These are phyloP conservation scores for Elegia similella DNA, from an alignment of 2,888 invertebrate species.

Conservation along the genomic window DNA sequence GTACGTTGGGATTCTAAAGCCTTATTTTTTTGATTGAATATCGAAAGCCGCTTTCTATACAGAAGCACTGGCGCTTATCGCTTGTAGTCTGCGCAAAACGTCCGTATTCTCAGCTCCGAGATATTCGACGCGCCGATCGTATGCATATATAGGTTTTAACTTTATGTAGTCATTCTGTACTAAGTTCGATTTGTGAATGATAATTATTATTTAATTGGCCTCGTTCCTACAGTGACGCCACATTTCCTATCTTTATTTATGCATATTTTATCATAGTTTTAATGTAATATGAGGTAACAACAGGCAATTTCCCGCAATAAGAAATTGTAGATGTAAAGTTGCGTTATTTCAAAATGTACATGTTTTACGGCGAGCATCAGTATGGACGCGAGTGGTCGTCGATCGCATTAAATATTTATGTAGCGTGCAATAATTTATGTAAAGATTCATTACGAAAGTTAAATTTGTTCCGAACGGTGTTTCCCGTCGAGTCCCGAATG, in stretches of 20 bases:
- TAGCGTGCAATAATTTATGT: conserved; percentile 77
- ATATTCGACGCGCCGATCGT: conserved; percentile 43
- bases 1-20: too few relatives aligned
- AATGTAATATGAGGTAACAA: conserved; percentile 46
- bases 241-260: conserved; percentile 73
- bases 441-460: conserved; percentile 63
- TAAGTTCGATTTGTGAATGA: conserved; percentile 71
- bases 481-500: conserved; percentile 57
- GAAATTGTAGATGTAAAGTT: conserved; percentile 38
- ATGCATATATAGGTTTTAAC: conserved; percentile 69
- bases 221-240: conserved; percentile 73
- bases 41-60: too few relatives aligned
- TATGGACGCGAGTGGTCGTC: conserved; percentile 38
- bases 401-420: conserved; percentile 50
- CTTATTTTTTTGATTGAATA: too few relatives aligned
- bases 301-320: conserved; percentile 57
- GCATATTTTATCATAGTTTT: conserved; percentile 63
- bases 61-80: too few relatives aligned
- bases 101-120: conserved; percentile 9
- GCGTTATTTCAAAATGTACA: conserved; percentile 41
- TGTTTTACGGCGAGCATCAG: conserved; percentile 36
- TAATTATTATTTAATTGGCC: conserved; percentile 64
- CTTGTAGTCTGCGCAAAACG: too few relatives aligned
- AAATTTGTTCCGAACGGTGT: conserved; percentile 63
- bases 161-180: conserved; percentile 76